These are phyloP conservation scores for Leucophenga maculata DNA, from an alignment of 2,888 invertebrate species.

Conservation along the genomic window DNA sequence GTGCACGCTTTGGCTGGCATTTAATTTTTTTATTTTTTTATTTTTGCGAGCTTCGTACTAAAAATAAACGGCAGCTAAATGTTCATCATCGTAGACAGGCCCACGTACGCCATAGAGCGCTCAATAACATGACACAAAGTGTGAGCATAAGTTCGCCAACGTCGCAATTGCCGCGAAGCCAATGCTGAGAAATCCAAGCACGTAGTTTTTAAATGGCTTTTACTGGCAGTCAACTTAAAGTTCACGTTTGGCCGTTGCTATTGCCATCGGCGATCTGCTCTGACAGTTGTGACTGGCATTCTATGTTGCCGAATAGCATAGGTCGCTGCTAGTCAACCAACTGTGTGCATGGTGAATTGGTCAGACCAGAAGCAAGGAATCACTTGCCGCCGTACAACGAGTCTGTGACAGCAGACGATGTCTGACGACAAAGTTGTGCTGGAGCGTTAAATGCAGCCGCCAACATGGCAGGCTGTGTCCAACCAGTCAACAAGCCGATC, in stretches of 20 bases:
- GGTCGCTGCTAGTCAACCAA: not conserved
- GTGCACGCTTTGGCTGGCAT: not conserved
- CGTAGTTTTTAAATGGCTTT: conserved; percentile 69
- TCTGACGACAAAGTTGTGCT: conserved; percentile 34
- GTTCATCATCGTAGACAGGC: conserved; percentile 34
- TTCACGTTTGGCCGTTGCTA: conserved; percentile 48
- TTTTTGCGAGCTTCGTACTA: not conserved
- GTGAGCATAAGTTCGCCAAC: conserved; percentile 26
- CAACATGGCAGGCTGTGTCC: conserved; percentile 34
- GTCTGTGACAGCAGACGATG: not conserved
- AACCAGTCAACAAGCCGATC: conserved; percentile 28
- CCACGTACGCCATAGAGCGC: conserved; percentile 55
- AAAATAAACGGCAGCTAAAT: conserved; percentile 1
- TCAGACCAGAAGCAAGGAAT: conserved; percentile 34
- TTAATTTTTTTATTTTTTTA: not conserved
- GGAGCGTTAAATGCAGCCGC: conserved; percentile 65
- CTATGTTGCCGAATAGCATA: not conserved
- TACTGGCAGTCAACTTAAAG: conserved; percentile 67
- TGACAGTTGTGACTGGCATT: not conserved
- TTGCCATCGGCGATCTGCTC: not conserved
- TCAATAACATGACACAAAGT: conserved; percentile 53
- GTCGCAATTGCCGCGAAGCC: conserved; percentile 19
- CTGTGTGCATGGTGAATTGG: not conserved
- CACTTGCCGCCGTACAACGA: conserved; percentile 34
- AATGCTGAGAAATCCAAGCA: conserved; percentile 63